Evolutionary conservation across 2,797 vertebrate genomes (phyloP), one percentile per base, ranked within the genome.

Genomic region (Chelonia mydas): DNA sequence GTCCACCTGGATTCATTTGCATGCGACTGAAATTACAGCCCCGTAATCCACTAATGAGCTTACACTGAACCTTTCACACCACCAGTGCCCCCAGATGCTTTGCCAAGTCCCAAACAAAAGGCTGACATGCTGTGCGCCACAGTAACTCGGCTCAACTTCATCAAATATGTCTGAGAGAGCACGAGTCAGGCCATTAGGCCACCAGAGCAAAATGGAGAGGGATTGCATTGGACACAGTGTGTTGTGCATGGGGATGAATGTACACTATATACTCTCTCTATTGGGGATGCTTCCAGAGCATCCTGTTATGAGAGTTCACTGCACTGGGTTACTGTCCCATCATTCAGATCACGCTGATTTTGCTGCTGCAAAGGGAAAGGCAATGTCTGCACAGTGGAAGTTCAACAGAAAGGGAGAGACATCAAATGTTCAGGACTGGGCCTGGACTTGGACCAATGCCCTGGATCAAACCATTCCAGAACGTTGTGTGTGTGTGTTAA

Each of bases 111-210:
- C 19, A 77, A 21, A 77, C 9, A 89, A 82, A 93, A 88, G 50
- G 0, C 17, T 31, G 31, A 51, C 50, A 27, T 9, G 21, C 1
- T 5, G 31, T 13, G 5, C 16, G 77, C 9, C 0, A 1, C 3
- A 1, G 3, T 17, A 93, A n/a, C 51, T 55, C 28, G 3, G 57
- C 54, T 15, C 85, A 81, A 28, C 28, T 82, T 83, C 87, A 45
- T 45, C 55, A 91, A 86, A 31, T 37, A 54, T 15, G 15, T 49
- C 28, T 74, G n/a, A 84, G 41, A 77, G 74, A 47, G 74, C 45
- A 77, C 1, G 7, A 12, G 76, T 15, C 89, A 45, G 11, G 1
- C 9, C 8, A 27, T 5, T 11, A 87, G 11, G 11, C 7, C 57
- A 4, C 1, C 55, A 93, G 57, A 74, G 77, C 4, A 50, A 49